Evolutionary conservation across 2,888 invertebrate genomes (phyloP), one percentile per base, ranked within the genome.

Genomic region (Aquatica leii): DNA sequence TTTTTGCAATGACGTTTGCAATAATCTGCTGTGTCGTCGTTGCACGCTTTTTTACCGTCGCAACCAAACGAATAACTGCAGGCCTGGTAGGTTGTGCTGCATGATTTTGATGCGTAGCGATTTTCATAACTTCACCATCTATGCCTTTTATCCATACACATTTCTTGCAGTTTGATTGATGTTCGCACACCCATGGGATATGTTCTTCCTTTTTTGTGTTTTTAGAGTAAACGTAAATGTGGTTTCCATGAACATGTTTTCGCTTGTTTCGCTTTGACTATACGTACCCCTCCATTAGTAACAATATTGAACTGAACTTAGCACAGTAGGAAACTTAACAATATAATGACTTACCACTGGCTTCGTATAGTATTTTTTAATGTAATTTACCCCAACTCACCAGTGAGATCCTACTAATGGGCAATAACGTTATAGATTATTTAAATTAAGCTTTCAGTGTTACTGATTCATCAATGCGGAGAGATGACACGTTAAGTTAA

Each of bases 41-140:
- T 3, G 51, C 9, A 51, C 51, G 31, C 51, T 51, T 24, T 21
- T 51, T 51, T 24, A 11, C 51, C 51, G 12, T 51, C 5, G 51
- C 51, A 51, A 51, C 24, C 31, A 51, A 24, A 51, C 24, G 51
- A 51, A 21, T 51, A 51, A 2, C 51, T n/a, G 51, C 51, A n/a
- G 51, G 51, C 51, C 43, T 43, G 43, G 14, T 14, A 14, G 14
- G 9, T 43, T 43, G 43, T 14, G 17, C 14, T 43, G 43, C 43
- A 43, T 43, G 43, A 43, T 43, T 43, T 12, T 43, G 43, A n/a
- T 14, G 43, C 43, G 17, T 43, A 43, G 43, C 43, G 43, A 43
- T 43, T 43, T 43, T 43, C 2, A 43, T 14, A 9, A 15, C 43
- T 43, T 43, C 43, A 43, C 43, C 43, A 43, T 43, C 43, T 43